Evolutionary conservation across 2,888 invertebrate genomes (phyloP).

Genomic region (Gastrophysa polygoni): DNA sequence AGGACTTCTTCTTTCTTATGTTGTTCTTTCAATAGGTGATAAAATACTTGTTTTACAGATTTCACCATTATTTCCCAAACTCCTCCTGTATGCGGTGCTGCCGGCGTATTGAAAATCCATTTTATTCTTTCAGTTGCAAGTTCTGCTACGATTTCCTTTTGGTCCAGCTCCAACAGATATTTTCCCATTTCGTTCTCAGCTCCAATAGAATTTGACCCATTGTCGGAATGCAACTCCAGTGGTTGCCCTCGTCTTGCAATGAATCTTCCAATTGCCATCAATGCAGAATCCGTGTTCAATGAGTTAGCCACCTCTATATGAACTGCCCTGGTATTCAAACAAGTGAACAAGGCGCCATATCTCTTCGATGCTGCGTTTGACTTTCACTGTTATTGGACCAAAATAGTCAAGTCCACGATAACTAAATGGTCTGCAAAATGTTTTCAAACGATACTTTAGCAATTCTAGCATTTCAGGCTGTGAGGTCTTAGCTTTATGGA

Average conservation of each 20-base stretch:
- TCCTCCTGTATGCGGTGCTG: neutral
- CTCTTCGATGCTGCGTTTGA: constrained; percentile 23
- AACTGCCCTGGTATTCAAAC: constrained; percentile 19
- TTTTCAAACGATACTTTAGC: constrained; percentile 10
- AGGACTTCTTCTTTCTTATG: neutral
- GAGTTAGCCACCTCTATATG: constrained; percentile 17
- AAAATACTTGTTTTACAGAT: neutral
- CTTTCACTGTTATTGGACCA: constrained; percentile 21
- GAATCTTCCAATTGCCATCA: constrained; percentile 6
- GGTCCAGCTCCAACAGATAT: neutral
- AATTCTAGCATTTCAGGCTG: constrained; percentile 20
- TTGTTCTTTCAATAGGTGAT: neutral
- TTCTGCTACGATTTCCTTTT: neutral
- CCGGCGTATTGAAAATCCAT: neutral
- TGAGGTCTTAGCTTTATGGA: neutral
- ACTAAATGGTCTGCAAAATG: constrained; percentile 15
- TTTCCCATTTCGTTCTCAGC: constrained; percentile 12
- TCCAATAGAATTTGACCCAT: constrained; percentile 18
- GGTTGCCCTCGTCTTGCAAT: constrained; percentile 15
- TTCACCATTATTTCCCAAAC: neutral
- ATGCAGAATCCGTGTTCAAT: constrained; percentile 1
- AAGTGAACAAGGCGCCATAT: constrained; percentile 19
- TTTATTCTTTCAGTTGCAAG: neutral
- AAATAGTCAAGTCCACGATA: constrained; percentile 25
- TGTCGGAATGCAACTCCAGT: constrained; percentile 14